A percentile compares a stretch with the other conserved stretches of the same genome.
These are phyloP conservation scores for Magallana ariakensis DNA, from an alignment of 1,140 invertebrate species.

Conservation along the genomic window DNA sequence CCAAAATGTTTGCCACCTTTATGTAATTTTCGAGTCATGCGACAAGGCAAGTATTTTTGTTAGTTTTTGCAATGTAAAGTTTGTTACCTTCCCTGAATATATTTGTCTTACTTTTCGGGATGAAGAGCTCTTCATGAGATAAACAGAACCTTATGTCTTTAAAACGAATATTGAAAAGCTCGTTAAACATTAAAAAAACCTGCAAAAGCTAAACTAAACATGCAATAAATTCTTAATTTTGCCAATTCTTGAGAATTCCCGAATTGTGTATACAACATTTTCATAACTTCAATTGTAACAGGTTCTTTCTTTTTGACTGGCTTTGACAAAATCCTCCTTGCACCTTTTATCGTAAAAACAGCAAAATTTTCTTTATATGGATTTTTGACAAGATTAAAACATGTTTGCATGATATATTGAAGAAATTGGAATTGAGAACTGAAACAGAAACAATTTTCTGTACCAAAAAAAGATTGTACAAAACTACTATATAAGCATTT, in stretches of 20 bases:
- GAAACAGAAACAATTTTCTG: not conserved
- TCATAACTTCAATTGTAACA: not conserved
- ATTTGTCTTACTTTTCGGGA: conserved; percentile 40
- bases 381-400: too few species aligned
- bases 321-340: not conserved
- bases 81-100: conserved; percentile 19
- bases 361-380: not conserved
- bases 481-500: too few species aligned
- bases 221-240: not conserved
- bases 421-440: not conserved
- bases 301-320: not conserved
- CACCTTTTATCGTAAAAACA: not conserved
- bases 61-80: conserved; percentile 35
- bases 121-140: not conserved
- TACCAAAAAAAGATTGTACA: too few species aligned
- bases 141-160: not conserved
- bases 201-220: not conserved
- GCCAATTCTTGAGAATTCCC: not conserved
- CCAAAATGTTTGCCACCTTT: too few species aligned
- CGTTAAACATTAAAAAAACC: not conserved
- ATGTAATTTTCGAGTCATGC: not conserved
- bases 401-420: not conserved
- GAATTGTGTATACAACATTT: not conserved
- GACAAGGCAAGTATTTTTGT: conserved; percentile 14
- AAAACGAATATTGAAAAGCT: conserved; percentile 37